phyloP scores from a whole-genome alignment of 2,797 vertebrate genomes.

The Hafferia zeledoni region DNA sequence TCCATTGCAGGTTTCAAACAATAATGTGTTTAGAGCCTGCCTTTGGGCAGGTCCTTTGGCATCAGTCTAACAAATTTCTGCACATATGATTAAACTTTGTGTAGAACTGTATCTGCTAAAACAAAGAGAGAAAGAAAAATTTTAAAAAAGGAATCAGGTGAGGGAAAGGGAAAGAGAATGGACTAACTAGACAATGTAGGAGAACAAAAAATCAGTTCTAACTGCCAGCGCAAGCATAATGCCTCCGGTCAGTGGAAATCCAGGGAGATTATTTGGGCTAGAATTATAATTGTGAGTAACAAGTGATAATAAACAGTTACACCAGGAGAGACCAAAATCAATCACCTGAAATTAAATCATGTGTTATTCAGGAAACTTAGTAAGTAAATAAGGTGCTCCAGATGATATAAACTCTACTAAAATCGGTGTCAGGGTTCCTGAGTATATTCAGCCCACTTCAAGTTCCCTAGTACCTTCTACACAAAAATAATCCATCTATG shows the following conservation, averaged over 20 bases:
- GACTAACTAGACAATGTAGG: neutral
- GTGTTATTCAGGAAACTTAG: neutral
- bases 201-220: neutral
- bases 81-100: neutral
- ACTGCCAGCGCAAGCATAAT: neutral
- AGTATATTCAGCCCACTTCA: neutral
- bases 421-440: neutral
- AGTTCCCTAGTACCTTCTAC: neutral
- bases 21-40: conserved; percentile 46
- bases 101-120: neutral
- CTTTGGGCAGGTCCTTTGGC: conserved; percentile 43
- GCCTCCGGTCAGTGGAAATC: neutral
- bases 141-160: neutral
- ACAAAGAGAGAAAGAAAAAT: rapidly evolving
- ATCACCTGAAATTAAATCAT: neutral
- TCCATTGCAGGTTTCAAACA: conserved; percentile 36
- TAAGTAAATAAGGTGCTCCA: neutral
- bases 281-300: neutral
- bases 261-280: neutral
- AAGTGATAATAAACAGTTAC: neutral
- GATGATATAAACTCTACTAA: neutral
- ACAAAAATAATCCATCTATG: neutral
- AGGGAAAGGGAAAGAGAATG: neutral
- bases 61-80: neutral
- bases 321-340: neutral